A percentile compares a stretch with the other conserved stretches of the same genome.
These are phyloP conservation scores for Mythimna loreyi DNA, from an alignment of 2,888 invertebrate genomes.

Conservation along the genomic window DNA sequence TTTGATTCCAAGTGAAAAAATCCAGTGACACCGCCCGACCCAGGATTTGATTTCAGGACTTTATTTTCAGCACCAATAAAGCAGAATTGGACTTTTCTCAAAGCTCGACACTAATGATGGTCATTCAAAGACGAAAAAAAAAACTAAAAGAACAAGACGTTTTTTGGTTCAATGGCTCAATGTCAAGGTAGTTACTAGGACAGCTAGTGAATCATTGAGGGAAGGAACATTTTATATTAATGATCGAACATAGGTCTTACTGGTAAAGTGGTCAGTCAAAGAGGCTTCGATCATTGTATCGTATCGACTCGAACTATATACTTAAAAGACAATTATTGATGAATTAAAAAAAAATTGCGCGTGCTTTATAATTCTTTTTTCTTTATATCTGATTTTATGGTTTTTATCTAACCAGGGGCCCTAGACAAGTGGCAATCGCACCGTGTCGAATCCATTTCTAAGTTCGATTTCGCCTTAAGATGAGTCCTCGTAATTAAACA, in stretches of 20 bases:
- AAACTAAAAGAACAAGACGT: background rate
- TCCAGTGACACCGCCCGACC: background rate
- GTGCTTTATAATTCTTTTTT: too few species aligned
- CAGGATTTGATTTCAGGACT: background rate
- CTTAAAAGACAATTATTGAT: too few species aligned
- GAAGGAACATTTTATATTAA: conserved; percentile 15
- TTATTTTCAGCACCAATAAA: background rate
- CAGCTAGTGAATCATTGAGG: conserved; percentile 2
- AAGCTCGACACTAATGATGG: conserved; percentile 16
- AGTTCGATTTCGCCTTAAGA: too few species aligned
- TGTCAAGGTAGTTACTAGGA: conserved; percentile 1
- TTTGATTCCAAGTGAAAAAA: background rate
- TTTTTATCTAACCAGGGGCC: too few species aligned
- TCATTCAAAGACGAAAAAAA: conserved; percentile 3
- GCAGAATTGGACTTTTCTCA: background rate
- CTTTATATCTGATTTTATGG: too few species aligned
- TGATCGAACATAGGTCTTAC: conserved; percentile 2
- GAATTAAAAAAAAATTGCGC: too few species aligned
- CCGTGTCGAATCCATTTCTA: too few species aligned
- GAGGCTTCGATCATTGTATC: background rate
- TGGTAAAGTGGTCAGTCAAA: background rate
- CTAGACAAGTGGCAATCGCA: too few species aligned
- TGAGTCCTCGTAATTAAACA: too few species aligned
- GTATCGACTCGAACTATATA: background rate
- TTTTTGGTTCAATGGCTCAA: conserved; percentile 16